Conservation (phyloP, 2,888 invertebrate species). For the Pseudococcus longispinus region DNA sequence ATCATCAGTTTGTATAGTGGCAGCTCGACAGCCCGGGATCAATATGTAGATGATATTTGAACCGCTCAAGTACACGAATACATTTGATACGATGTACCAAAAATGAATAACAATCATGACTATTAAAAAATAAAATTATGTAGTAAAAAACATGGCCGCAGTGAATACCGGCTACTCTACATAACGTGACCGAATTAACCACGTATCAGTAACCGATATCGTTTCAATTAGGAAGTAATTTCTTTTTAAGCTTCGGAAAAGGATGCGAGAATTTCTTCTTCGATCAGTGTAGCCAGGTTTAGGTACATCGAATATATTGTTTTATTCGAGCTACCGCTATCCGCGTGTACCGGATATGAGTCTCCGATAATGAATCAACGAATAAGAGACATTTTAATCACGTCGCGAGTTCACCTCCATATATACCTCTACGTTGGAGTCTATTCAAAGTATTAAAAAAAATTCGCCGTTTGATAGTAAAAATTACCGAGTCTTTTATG, state of each 20-base stretch:
- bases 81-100: background rate
- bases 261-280: background rate
- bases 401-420: background rate
- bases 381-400: conserved; percentile 6
- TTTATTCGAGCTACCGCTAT: background rate
- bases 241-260: background rate
- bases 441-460: background rate
- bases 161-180: background rate
- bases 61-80: background rate
- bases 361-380: background rate
- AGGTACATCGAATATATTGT: background rate
- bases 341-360: background rate
- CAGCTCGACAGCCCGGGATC: background rate
- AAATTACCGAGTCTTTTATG: background rate
- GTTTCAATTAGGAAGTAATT: background rate
- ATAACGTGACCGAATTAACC: conserved; percentile 18
- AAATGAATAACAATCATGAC: conserved; percentile 9
- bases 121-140: background rate
- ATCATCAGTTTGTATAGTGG: background rate
- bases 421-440: background rate
- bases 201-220: conserved; percentile 14
- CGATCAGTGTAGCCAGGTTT: conserved; percentile 7
- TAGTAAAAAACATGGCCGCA: background rate
- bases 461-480: conserved; percentile 23
- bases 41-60: background rate